phyloP scores from a whole-genome alignment of 2,888 invertebrate species.

The Folsomia manolachei region DNA sequence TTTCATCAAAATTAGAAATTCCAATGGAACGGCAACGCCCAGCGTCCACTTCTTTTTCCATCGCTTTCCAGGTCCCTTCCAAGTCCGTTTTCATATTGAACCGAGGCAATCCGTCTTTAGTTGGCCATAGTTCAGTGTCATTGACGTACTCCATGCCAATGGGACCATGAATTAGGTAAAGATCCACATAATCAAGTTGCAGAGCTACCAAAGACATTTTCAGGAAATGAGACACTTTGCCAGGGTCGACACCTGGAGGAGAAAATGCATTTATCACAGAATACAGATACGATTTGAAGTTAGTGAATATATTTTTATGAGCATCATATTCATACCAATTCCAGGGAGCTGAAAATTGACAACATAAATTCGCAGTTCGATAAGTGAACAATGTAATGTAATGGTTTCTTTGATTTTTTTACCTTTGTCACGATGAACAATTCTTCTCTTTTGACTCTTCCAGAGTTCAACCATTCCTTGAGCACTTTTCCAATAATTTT shows the following conservation, averaged over 20 bases:
- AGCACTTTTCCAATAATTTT: slow-evolving; percentile 70
- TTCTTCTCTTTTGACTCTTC: slow-evolving; percentile 69
- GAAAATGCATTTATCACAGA: slow-evolving; percentile 2
- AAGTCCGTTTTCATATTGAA: slow-evolving; percentile 58
- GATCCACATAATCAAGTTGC: slow-evolving; percentile 74
- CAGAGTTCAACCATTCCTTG: slow-evolving; percentile 67
- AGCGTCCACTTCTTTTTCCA: slow-evolving; percentile 66
- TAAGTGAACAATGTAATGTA: too few species aligned
- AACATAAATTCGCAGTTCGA: too few species aligned
- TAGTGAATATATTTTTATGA: neutral
- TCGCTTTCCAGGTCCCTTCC: slow-evolving; percentile 66
- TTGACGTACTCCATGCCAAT: slow-evolving; percentile 56
- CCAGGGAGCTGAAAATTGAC: slow-evolving; percentile 10
- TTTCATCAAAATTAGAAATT: slow-evolving; percentile 75
- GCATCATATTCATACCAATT: neutral
- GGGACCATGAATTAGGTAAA: slow-evolving; percentile 77
- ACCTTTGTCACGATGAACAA: slow-evolving; percentile 82
- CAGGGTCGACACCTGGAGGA: slow-evolving; percentile 25
- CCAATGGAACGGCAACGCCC: slow-evolving; percentile 76
- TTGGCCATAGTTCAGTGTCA: slow-evolving; percentile 27
- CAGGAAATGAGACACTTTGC: slow-evolving; percentile 41
- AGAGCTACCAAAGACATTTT: slow-evolving; percentile 60
- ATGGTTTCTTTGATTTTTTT: too few species aligned
- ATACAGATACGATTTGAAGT: neutral
- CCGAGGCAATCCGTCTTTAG: slow-evolving; percentile 66